Percentiles rank a stretch among this genome's conserved stretches.
Evolutionary conservation across 2,113 vertebrate genomes (phyloP).

Genomic region (Perca fluviatilis): DNA sequence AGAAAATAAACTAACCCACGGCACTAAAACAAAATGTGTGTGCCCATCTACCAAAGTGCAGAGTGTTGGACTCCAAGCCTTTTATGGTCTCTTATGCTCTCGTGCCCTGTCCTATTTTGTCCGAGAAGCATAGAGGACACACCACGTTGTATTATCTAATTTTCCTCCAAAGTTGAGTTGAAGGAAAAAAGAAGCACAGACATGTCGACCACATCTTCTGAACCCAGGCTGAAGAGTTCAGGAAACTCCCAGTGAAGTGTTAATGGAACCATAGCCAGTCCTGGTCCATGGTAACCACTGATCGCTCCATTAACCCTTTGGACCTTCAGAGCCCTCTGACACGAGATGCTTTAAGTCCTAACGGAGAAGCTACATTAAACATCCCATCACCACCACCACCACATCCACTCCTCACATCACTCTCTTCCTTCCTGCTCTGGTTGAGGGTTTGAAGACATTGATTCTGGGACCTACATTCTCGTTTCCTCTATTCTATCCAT

Average conservation of each 20-base stretch:
- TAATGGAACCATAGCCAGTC: constrained; percentile 73
- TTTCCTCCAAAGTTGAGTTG: constrained; percentile 72
- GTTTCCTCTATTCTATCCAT: constrained; percentile 58
- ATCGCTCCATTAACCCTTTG: constrained; percentile 43
- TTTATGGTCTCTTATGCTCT: constrained; percentile 50
- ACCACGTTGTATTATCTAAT: constrained; percentile 43
- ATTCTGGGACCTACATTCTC: constrained; percentile 79
- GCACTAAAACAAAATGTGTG: constrained; percentile 61
- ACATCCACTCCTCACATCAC: constrained; percentile 48
- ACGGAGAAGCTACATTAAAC: constrained; percentile 76
- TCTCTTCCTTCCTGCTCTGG: constrained; percentile 44
- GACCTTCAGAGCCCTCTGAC: constrained; percentile 52
- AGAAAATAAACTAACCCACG: constrained; percentile 41
- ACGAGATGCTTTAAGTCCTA: constrained; percentile 69
- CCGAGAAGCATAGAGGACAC: constrained; percentile 59
- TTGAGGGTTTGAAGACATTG: constrained; percentile 81
- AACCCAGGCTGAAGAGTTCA: constrained; percentile 66
- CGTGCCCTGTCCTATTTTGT: constrained; percentile 65
- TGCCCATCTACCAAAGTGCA: constrained; percentile 65
- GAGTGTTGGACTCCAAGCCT: constrained; percentile 56
- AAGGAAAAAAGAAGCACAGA: constrained; percentile 80
- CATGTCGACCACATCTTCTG: constrained; percentile 77
- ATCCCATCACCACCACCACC: constrained; percentile 31
- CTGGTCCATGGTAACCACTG: constrained; percentile 60
- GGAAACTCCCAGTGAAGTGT: constrained; percentile 66